These are phyloP conservation scores for Cettia cetti DNA, from an alignment of 2,113 vertebrate species.

Conservation along the genomic window DNA sequence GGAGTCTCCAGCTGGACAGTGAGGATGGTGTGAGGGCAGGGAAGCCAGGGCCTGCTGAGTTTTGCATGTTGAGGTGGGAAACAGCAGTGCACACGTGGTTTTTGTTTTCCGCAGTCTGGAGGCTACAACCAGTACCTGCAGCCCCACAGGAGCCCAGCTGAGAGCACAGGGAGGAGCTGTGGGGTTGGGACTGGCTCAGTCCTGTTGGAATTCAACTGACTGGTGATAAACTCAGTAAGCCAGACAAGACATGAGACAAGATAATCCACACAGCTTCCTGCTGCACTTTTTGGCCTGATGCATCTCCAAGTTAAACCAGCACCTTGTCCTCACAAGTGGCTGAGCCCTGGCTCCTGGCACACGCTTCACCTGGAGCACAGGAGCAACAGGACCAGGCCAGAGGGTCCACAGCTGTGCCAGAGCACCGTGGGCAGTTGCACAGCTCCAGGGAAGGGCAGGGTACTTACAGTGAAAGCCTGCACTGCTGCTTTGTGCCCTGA, in stretches of 20 bases:
- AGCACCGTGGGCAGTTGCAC: rapidly evolving
- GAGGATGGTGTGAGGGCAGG: neutral
- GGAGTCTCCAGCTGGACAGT: neutral
- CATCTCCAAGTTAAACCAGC: neutral
- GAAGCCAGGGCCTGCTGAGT: neutral
- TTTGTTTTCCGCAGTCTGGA: rapidly evolving
- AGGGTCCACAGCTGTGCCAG: neutral
- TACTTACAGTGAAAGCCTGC: rapidly evolving
- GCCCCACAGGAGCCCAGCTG: neutral
- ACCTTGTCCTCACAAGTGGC: neutral
- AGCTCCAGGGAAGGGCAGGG: neutral
- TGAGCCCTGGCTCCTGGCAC: rapidly evolving
- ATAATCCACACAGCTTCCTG: neutral
- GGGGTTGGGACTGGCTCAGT: rapidly evolving
- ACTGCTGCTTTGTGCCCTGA: neutral
- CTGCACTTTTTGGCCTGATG: neutral
- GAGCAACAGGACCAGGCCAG: neutral
- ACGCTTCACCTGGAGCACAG: rapidly evolving
- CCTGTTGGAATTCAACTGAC: neutral
- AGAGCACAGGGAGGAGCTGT: neutral
- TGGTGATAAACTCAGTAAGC: neutral
- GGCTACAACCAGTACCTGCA: neutral
- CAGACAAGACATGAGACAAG: neutral
- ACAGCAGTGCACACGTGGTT: neutral
- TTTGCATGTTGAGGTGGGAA: rapidly evolving